phyloP scores from a whole-genome alignment of 2,888 invertebrate genomes.

The Patella caerulea region DNA sequence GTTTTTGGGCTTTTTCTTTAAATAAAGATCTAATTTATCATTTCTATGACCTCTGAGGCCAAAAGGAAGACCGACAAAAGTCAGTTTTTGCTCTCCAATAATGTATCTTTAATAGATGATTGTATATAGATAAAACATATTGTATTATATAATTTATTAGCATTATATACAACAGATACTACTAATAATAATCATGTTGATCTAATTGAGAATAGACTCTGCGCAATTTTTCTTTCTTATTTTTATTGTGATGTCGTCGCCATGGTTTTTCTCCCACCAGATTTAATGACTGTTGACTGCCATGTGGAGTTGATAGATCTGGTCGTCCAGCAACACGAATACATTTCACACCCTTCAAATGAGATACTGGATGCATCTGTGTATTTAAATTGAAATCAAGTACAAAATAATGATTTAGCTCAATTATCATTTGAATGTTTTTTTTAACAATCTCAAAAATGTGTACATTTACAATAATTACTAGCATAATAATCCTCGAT shows the following conservation, averaged over 20 bases:
- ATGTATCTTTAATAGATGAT: no score
- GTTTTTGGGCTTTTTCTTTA: no score
- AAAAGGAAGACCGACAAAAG: no score
- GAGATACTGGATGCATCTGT: background rate
- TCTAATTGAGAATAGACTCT: slow-evolving; percentile 88
- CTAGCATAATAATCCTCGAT: background rate
- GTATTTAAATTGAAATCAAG: background rate
- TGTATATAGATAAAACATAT: no score
- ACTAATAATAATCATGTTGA: slow-evolving; percentile 42
- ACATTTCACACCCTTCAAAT: background rate
- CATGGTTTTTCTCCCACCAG: slow-evolving; percentile 76
- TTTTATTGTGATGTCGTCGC: slow-evolving; percentile 89
- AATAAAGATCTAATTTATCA: no score
- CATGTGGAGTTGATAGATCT: slow-evolving; percentile 15
- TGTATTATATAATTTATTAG: no score
- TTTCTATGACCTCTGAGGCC: no score
- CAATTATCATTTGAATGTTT: background rate
- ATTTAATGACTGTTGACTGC: slow-evolving; percentile 71
- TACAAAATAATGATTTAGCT: background rate
- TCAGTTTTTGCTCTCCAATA: no score
- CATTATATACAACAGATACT: background rate
- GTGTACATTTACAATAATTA: background rate
- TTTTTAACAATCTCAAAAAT: background rate
- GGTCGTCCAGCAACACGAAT: background rate
- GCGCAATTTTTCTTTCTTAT: slow-evolving; percentile 92